Conservation (phyloP, 1,140 invertebrate genomes). For the Penaeus japonicus region DNA sequence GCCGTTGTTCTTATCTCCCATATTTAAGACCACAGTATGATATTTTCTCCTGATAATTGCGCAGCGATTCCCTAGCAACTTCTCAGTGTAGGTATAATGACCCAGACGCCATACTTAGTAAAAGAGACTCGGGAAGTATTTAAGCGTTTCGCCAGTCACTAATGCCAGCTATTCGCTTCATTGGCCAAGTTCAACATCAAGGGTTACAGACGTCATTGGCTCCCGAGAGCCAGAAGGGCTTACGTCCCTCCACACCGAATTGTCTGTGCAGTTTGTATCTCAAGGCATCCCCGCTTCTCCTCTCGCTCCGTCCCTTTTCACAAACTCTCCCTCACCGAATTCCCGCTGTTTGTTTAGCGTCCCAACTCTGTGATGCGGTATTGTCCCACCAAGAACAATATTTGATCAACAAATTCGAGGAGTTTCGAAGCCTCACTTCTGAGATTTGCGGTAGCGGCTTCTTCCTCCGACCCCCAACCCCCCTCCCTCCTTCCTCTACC, state of each 20-base stretch:
- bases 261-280: background rate
- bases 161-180: no score
- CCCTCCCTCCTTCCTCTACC: background rate
- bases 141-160: no score
- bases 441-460: conserved; percentile 23
- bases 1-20: no score
- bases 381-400: conserved; percentile 54
- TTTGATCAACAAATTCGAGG: conserved; percentile 56
- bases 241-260: no score
- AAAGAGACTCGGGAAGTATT: no score
- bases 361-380: conserved; percentile 52
- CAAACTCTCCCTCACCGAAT: conserved; percentile 27
- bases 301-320: conserved; percentile 18
- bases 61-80: no score
- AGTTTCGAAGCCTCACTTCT: conserved; percentile 30
- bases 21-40: no score
- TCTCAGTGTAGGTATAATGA: no score
- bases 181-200: no score
- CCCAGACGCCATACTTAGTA: no score
- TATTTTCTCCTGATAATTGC: no score
- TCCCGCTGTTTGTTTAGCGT: conserved; percentile 43
- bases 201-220: no score
- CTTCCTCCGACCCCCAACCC: background rate
- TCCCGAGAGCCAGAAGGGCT: background rate
- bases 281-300: conserved; percentile 25